Base-by-base conservation (phyloP, 2,113 vertebrate genomes). In the Promerops cafer region DNA sequence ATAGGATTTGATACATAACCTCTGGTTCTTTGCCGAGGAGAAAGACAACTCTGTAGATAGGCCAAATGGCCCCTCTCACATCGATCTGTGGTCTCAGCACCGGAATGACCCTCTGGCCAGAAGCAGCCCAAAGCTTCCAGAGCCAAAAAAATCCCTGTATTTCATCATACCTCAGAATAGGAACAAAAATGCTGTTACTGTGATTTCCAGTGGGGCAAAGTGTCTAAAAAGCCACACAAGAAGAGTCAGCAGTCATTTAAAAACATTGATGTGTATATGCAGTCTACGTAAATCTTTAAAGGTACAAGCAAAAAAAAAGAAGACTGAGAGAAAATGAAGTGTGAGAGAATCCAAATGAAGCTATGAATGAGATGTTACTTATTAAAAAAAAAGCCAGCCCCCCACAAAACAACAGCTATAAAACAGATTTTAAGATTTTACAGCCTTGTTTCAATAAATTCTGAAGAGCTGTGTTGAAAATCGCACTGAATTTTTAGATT, bases 381-480 rank as follows among this genome's bases (percentile, higher is more conserved):
- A 63, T 5, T 17, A n/a, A 77, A 83, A 28, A 47, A 30, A n/a
- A 59, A 35, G 10, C 7, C 40, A 40, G 4, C 2, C 5, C 13
- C 10, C 21, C 26, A 28, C 20, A 28, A 6, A 61, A 63, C 30
- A 57, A 37, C 24, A 50, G 16, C 22, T 44, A 26, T 11, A 64
- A 57, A 90, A 0, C 10, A n/a, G 17, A 83, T 60, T 74, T 78
- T 69, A 83, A 72, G 26, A 66, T 78, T 93, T 87, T 86, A 71
- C 16, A 66, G 47, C 27, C 21, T 40, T 64, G 20, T 60, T 91
- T 86, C 66, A 91, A 80, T 66, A 93, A 90, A 88, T 94, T 37
- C 26, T 66, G 39, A 74, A 86, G 20, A 94, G 19, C 14, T 78
- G 13, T 42, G 23, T 52, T 79, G 74, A 84, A 94, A 90, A 74